phyloP scores from a whole-genome alignment of 2,113 vertebrate genomes.

The Pitta sordida region DNA sequence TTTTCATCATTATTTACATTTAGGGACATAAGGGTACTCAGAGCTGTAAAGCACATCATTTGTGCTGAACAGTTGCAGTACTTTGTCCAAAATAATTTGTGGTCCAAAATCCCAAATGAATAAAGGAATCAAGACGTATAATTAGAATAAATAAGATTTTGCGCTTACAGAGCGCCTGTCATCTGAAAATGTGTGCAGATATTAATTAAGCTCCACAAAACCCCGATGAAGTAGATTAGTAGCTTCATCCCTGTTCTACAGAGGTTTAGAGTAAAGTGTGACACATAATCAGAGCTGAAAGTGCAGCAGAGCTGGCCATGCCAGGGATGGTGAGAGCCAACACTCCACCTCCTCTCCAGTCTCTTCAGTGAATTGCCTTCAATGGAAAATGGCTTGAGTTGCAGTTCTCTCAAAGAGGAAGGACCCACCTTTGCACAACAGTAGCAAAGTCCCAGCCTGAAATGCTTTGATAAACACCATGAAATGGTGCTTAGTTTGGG shows the following conservation, averaged over 20 bases:
- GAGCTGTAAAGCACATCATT: conserved; percentile 6
- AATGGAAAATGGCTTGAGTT: neutral
- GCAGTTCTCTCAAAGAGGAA: conserved; percentile 3
- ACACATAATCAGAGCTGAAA: neutral
- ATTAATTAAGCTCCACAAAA: conserved; percentile 46
- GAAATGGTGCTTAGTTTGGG: neutral
- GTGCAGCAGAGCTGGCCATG: neutral
- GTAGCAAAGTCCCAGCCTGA: neutral
- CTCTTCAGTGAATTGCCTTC: conserved; percentile 29
- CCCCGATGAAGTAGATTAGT: conserved; percentile 50
- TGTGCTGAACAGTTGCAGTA: neutral
- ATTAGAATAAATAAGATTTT: conserved; percentile 32
- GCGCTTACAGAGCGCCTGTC: neutral
- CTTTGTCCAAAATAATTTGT: neutral
- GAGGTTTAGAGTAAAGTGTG: conserved; percentile 2
- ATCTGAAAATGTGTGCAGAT: neutral
- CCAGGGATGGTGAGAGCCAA: neutral
- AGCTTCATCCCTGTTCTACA: conserved; percentile 35
- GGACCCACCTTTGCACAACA: neutral
- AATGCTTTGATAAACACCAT: neutral
- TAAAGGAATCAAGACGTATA: neutral
- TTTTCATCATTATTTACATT: neutral
- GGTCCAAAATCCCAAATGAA: conserved; percentile 13
- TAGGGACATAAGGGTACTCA: neutral
- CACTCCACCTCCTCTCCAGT: conserved; percentile 40